Conservation (phyloP, 2,888 invertebrate genomes). For the Drosophila eohydei region DNA sequence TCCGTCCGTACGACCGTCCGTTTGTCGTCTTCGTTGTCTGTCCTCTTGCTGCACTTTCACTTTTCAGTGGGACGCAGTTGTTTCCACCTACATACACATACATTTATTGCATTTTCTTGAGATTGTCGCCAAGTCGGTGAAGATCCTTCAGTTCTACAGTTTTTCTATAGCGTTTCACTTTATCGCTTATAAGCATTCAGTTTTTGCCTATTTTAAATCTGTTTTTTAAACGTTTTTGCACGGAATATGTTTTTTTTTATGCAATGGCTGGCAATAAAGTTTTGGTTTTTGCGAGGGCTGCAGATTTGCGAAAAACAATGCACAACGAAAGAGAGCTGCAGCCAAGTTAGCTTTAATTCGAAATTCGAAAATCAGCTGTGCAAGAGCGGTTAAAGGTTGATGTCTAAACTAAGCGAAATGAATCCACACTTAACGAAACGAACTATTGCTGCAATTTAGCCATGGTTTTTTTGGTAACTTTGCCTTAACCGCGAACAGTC, state of each 20-base stretch:
- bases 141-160: neutral
- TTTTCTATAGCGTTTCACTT: neutral
- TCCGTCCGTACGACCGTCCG: conserved; percentile 19
- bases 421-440: conserved; percentile 19
- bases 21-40: conserved; percentile 10
- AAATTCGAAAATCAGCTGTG: conserved; percentile 42
- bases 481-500: neutral
- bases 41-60: conserved; percentile 71
- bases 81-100: conserved; percentile 58
- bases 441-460: neutral
- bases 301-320: conserved; percentile 43
- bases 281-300: conserved; percentile 57
- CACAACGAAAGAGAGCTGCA: conserved; percentile 40
- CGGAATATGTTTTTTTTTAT: conserved; percentile 45
- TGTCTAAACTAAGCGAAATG: conserved; percentile 11
- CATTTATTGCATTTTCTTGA: conserved; percentile 56
- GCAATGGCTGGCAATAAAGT: conserved; percentile 59
- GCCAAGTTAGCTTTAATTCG: conserved; percentile 36
- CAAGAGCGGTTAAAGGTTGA: neutral
- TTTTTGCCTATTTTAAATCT: neutral
- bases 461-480: neutral
- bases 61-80: conserved; percentile 76
- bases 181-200: neutral
- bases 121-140: conserved; percentile 7
- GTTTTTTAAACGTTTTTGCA: conserved; percentile 31